These are phyloP conservation scores for Eublepharis macularius DNA, from an alignment of 2,113 vertebrate genomes.

Conservation along the genomic window DNA sequence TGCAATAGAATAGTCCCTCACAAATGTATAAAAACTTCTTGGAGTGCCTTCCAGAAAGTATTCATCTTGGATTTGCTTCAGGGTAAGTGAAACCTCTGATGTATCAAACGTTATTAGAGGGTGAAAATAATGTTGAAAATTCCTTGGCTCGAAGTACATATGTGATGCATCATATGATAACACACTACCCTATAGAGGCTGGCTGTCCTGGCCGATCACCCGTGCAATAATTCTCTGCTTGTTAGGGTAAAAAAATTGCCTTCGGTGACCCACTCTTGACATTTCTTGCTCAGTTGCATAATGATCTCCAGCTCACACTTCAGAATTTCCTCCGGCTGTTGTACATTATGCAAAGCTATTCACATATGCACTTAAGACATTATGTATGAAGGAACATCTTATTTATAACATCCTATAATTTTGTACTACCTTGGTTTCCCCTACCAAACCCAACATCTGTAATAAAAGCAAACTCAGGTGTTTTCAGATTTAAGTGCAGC, in stretches of 20 bases:
- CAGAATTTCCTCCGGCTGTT: not conserved
- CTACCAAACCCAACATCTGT: not conserved
- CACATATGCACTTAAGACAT: not conserved
- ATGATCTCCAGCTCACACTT: not conserved
- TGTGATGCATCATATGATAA: not conserved
- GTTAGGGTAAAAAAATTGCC: not conserved
- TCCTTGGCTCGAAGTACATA: not conserved
- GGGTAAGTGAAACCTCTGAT: not conserved
- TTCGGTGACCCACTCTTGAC: not conserved
- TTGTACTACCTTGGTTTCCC: not conserved
- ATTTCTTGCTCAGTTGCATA: not conserved
- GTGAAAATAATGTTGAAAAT: not conserved
- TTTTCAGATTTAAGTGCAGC: not conserved
- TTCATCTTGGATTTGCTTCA: not conserved
- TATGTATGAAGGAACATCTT: not conserved
- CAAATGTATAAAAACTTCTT: not conserved
- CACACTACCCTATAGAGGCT: not conserved
- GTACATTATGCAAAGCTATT: constrained; percentile 6
- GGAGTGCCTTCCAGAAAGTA: not conserved
- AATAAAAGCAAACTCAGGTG: not conserved
- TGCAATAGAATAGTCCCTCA: not conserved
- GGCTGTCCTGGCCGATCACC: not conserved
- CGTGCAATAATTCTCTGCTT: not conserved
- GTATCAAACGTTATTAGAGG: not conserved
- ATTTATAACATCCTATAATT: not conserved